These are phyloP conservation scores for Glaucidium brasilianum DNA, from an alignment of 2,113 vertebrate genomes.

Conservation along the genomic window DNA sequence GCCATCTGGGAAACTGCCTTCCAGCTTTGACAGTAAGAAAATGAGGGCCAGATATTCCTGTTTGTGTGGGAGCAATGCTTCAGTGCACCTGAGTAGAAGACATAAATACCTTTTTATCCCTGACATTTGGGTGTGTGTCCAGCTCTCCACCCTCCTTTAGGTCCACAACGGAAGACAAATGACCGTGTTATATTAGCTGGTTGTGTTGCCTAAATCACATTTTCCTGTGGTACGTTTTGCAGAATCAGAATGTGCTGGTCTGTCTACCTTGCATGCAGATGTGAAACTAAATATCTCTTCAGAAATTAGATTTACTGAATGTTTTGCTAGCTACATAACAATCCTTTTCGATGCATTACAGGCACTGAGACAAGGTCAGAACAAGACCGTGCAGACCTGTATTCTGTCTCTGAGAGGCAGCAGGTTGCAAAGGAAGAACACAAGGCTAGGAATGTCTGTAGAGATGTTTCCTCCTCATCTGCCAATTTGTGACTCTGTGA, in stretches of 20 bases:
- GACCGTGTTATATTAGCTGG: rapidly evolving
- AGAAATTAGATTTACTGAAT: neutral
- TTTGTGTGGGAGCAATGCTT: neutral
- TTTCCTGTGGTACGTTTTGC: neutral
- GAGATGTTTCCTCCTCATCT: neutral
- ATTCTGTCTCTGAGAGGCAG: neutral
- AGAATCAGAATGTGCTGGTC: neutral
- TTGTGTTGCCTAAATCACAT: neutral
- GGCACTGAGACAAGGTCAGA: neutral
- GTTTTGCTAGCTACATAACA: neutral
- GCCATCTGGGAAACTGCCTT: neutral
- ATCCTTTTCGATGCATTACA: neutral
- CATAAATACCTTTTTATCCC: neutral
- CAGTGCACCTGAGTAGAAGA: neutral
- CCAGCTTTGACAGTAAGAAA: neutral
- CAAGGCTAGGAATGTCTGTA: neutral
- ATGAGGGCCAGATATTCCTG: neutral
- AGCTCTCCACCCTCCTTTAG: neutral
- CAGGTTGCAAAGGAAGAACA: neutral
- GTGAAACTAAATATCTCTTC: neutral
- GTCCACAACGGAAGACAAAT: neutral
- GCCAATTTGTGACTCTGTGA: neutral
- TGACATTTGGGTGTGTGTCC: neutral
- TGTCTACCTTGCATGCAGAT: neutral
- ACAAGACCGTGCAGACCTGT: neutral